Conservation (phyloP, 2,113 vertebrate species). For the Daboia siamensis region DNA sequence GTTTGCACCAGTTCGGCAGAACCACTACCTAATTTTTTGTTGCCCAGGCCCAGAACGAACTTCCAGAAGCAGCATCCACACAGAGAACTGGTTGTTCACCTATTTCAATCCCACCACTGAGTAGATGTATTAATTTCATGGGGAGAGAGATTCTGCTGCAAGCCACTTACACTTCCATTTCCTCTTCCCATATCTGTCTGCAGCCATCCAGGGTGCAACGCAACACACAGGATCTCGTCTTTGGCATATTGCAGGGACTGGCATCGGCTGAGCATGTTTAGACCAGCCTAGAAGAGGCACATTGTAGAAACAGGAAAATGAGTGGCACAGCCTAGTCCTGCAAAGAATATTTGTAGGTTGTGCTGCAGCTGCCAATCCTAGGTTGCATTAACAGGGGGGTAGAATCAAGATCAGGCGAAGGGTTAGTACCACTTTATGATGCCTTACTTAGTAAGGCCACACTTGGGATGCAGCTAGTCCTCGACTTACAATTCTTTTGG, state of each 20-base stretch:
- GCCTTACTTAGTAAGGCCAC: not conserved
- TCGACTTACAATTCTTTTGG: not conserved
- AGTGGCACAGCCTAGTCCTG: not conserved
- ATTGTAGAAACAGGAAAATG: not conserved
- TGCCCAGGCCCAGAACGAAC: too few relatives aligned
- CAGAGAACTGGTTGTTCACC: too few relatives aligned
- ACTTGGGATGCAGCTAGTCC: not conserved
- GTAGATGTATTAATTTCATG: not conserved
- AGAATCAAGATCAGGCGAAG: not conserved
- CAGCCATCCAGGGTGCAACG: conserved; percentile 46
- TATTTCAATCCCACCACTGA: too few relatives aligned
- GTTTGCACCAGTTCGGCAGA: too few relatives aligned
- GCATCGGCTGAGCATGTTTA: conserved; percentile 50
- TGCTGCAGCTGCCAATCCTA: not conserved
- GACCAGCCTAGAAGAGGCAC: conserved; percentile 36
- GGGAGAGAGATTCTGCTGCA: accelerated
- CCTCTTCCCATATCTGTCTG: accelerated
- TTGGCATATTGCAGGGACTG: conserved; percentile 30
- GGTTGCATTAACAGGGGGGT: not conserved
- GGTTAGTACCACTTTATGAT: not conserved
- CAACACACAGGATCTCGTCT: conserved; percentile 23
- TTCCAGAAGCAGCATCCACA: too few relatives aligned
- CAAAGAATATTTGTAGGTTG: not conserved
- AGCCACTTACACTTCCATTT: accelerated
- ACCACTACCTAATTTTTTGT: too few relatives aligned